phyloP scores from a whole-genome alignment of 2,113 vertebrate species.

The Dendropsophus ebraccatus region DNA sequence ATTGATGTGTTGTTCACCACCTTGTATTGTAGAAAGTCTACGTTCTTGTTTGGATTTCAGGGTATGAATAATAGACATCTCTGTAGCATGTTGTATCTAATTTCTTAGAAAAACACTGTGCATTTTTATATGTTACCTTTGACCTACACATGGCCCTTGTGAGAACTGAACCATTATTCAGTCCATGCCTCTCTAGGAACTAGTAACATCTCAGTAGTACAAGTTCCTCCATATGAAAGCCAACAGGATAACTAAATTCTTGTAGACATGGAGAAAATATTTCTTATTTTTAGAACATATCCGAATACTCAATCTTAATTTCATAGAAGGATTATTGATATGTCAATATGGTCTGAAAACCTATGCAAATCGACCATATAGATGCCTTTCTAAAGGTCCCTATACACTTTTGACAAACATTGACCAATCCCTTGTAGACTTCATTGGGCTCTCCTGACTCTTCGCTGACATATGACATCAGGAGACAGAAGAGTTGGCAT shows the following conservation, averaged over 20 bases:
- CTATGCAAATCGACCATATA: background rate
- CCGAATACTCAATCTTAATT: background rate
- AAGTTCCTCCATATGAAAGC: background rate
- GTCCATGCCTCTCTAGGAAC: background rate
- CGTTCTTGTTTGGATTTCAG: background rate
- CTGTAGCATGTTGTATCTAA: background rate
- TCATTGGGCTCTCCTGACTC: no score
- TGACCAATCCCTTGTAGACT: no score
- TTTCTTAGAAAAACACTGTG: slow-evolving; percentile 11
- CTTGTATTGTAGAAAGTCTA: background rate
- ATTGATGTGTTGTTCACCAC: background rate
- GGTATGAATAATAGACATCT: slow-evolving; percentile 15
- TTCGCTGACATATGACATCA: no score
- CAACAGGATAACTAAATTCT: background rate
- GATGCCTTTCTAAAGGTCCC: background rate
- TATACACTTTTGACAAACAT: no score
- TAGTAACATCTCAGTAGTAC: background rate
- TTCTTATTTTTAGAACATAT: background rate
- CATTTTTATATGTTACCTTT: background rate
- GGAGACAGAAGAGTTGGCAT: no score
- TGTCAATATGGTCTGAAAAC: background rate
- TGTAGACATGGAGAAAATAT: background rate
- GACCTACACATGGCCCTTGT: background rate
- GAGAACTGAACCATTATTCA: background rate
- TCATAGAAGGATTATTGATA: background rate